These are phyloP conservation scores for Silurus meridionalis DNA, from an alignment of 2,113 vertebrate genomes.

Conservation along the genomic window DNA sequence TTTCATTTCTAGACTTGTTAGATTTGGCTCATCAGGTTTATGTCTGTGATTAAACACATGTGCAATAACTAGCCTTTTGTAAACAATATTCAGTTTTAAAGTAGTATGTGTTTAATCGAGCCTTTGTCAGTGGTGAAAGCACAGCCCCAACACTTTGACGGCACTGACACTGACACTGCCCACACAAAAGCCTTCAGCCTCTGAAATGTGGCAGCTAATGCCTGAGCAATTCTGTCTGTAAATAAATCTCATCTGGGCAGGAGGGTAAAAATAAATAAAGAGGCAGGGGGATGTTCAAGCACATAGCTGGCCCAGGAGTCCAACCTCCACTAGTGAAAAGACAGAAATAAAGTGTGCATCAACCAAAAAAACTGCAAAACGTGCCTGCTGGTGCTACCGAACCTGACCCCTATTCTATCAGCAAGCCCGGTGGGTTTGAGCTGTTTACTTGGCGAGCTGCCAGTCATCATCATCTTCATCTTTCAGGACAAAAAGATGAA, in stretches of 20 bases:
- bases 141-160: neutral
- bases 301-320: slow-evolving; percentile 3
- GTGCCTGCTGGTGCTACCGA: neutral
- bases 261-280: slow-evolving; percentile 13
- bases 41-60: neutral
- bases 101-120: neutral
- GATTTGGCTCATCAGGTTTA: neutral
- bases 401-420: slow-evolving; percentile 19
- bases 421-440: neutral
- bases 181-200: slow-evolving; percentile 39
- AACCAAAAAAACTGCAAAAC: neutral
- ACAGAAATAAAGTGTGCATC: neutral
- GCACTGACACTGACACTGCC: slow-evolving; percentile 18
- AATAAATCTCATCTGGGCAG: slow-evolving; percentile 42
- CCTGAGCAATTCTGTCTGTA: slow-evolving; percentile 33
- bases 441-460: slow-evolving; percentile 32
- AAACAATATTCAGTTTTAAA: neutral
- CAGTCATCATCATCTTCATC: slow-evolving; percentile 24
- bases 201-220: slow-evolving; percentile 38
- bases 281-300: neutral
- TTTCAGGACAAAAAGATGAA: slow-evolving; percentile 22
- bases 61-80: neutral
- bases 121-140: neutral
- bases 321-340: neutral
- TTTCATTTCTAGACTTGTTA: neutral